phyloP scores from a whole-genome alignment of 2,113 vertebrate genomes.

The Xenotilapia flavipinnis region DNA sequence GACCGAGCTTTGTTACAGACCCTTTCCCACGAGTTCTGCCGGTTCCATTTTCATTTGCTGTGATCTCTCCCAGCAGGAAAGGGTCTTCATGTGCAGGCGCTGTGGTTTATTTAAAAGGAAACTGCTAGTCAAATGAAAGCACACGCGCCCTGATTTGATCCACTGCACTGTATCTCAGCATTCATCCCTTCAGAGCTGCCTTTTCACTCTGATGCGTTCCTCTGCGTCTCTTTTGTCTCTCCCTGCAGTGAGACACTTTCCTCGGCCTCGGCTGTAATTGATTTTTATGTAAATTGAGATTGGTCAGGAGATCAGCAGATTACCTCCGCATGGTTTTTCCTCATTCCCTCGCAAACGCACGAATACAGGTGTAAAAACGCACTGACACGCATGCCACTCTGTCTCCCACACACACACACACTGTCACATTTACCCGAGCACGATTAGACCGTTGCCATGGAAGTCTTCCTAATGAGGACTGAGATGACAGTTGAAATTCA shows the following conservation, averaged over 20 bases:
- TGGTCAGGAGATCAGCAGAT: constrained; percentile 47
- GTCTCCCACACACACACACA: background rate
- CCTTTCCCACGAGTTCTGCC: background rate
- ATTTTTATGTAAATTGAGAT: constrained; percentile 65
- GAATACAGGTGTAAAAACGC: background rate
- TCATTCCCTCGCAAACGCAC: background rate
- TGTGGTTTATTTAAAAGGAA: constrained; percentile 8
- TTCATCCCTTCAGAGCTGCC: background rate
- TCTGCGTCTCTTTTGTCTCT: constrained; percentile 12
- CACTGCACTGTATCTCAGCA: background rate
- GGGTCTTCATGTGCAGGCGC: background rate
- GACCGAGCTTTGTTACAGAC: background rate
- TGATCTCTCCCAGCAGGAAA: constrained; percentile 13
- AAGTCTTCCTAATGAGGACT: constrained; percentile 52
- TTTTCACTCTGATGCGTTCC: background rate
- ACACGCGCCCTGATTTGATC: background rate
- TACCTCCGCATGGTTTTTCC: background rate
- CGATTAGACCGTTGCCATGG: constrained; percentile 39
- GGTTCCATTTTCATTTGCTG: background rate
- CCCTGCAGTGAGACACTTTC: background rate
- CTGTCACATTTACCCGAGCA: background rate
- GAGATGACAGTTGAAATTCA: constrained; percentile 40
- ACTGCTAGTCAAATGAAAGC: constrained; percentile 31
- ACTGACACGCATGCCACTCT: background rate
- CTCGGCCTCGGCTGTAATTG: constrained; percentile 49